Conservation (phyloP, 2,888 invertebrate genomes). For the Meandrusa payeni region DNA sequence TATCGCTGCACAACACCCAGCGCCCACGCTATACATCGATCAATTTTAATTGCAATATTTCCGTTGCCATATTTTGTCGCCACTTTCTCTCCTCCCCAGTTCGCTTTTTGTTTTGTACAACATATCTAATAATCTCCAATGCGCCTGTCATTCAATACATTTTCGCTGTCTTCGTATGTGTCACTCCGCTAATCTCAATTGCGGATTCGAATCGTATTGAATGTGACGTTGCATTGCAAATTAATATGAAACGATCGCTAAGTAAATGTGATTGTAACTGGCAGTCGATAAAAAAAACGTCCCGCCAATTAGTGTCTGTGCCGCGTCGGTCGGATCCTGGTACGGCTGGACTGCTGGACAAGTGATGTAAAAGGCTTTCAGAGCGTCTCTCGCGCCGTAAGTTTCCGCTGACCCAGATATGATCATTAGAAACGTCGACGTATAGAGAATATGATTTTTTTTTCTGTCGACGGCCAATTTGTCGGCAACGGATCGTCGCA, state of each 20-base stretch:
- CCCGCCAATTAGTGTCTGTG: slow-evolving; percentile 52
- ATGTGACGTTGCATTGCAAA: slow-evolving; percentile 58
- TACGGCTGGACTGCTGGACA: slow-evolving; percentile 59
- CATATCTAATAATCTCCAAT: slow-evolving; percentile 53
- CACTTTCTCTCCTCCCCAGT: slow-evolving; percentile 68
- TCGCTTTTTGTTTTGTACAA: slow-evolving; percentile 41
- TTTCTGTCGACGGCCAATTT: slow-evolving; percentile 68
- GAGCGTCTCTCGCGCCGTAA: slow-evolving; percentile 64
- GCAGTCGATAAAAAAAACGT: slow-evolving; percentile 53
- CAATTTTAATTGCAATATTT: slow-evolving; percentile 61
- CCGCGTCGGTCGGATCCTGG: slow-evolving; percentile 70
- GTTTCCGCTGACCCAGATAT: slow-evolving; percentile 77
- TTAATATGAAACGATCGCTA: slow-evolving; percentile 42
- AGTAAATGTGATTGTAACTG: slow-evolving; percentile 48
- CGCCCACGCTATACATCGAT: slow-evolving; percentile 56
- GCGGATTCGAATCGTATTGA: slow-evolving; percentile 55
- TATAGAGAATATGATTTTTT: slow-evolving; percentile 73
- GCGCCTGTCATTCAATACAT: slow-evolving; percentile 63
- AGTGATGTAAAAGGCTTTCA: slow-evolving; percentile 78
- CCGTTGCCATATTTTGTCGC: slow-evolving; percentile 52
- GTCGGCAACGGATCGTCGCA: slow-evolving; percentile 64
- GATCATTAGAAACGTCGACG: slow-evolving; percentile 72
- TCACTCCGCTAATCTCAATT: slow-evolving; percentile 67
- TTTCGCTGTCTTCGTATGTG: slow-evolving; percentile 59
- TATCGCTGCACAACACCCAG: slow-evolving; percentile 60